phyloP scores from a whole-genome alignment of 2,797 vertebrate genomes.

The Artibeus jamaicensis region DNA sequence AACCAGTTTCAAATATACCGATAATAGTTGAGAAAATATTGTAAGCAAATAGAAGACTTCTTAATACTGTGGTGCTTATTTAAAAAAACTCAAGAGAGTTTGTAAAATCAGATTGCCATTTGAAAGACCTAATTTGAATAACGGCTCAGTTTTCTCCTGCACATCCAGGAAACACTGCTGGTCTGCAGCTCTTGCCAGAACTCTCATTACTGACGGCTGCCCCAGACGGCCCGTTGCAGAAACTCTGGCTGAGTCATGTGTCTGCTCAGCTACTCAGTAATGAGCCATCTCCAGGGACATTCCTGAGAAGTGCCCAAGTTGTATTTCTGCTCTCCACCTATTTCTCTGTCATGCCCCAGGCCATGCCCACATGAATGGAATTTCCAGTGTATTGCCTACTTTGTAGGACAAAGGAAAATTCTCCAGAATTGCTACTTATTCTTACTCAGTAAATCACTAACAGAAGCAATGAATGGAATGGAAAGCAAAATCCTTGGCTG shows the following conservation, averaged over 20 bases:
- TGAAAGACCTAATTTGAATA: neutral
- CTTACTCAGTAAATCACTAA: conserved; percentile 63
- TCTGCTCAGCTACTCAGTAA: conserved; percentile 35
- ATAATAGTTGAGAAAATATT: neutral
- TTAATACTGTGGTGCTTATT: neutral
- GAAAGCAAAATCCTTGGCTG: conserved; percentile 63
- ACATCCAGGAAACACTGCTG: neutral
- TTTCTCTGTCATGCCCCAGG: conserved; percentile 24
- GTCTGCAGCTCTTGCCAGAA: neutral
- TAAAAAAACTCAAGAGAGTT: neutral
- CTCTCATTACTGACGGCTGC: neutral
- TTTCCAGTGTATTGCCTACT: conserved; percentile 38
- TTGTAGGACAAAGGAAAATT: conserved; percentile 30
- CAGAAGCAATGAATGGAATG: conserved; percentile 60
- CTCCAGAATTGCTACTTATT: conserved; percentile 21
- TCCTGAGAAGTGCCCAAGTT: conserved; percentile 49
- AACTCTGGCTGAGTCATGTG: conserved; percentile 72
- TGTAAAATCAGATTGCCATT: neutral
- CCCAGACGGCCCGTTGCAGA: conserved; percentile 47
- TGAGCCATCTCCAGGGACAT: conserved; percentile 61
- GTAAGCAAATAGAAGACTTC: neutral
- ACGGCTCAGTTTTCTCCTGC: conserved; percentile 7
- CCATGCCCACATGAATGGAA: conserved; percentile 54
- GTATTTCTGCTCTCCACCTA: conserved; percentile 54
- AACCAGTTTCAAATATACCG: neutral